Conservation (phyloP, 2,888 invertebrate species). For the Heliconius charithonia region DNA sequence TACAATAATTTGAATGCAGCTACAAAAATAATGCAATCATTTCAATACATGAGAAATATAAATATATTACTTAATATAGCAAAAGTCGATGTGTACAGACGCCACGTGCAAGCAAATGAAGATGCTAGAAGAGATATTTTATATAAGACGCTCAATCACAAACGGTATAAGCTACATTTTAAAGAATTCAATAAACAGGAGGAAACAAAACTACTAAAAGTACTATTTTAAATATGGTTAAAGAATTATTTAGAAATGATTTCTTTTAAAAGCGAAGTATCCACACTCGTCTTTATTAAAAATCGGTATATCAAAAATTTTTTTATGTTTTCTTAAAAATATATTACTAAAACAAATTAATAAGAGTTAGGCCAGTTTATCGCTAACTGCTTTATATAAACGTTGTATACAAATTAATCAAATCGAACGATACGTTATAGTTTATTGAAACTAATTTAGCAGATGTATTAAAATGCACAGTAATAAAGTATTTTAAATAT, state of each 20-base stretch:
- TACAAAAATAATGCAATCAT: background rate
- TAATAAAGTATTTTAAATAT: too few species aligned
- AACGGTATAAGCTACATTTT: background rate
- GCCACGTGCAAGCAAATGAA: slow-evolving; percentile 3
- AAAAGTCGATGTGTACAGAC: background rate
- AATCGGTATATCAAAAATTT: too few species aligned
- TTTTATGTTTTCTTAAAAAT: too few species aligned
- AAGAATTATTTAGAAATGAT: too few species aligned
- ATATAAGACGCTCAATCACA: background rate
- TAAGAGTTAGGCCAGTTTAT: background rate
- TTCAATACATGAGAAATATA: background rate
- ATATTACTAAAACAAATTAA: too few species aligned
- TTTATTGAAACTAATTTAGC: background rate
- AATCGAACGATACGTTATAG: background rate
- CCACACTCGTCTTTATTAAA: too few species aligned
- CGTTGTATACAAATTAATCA: slow-evolving; percentile 7
- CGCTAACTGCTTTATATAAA: slow-evolving; percentile 1
- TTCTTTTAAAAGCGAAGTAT: too few species aligned
- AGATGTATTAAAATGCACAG: background rate
- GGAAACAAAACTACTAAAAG: background rate
- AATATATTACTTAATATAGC: background rate
- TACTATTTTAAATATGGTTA: background rate
- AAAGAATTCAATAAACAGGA: background rate
- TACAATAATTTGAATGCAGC: background rate
- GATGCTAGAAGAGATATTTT: background rate